Base-by-base conservation (phyloP, 1,140 invertebrate species). In the Caenorhabditis briggsae region DNA sequence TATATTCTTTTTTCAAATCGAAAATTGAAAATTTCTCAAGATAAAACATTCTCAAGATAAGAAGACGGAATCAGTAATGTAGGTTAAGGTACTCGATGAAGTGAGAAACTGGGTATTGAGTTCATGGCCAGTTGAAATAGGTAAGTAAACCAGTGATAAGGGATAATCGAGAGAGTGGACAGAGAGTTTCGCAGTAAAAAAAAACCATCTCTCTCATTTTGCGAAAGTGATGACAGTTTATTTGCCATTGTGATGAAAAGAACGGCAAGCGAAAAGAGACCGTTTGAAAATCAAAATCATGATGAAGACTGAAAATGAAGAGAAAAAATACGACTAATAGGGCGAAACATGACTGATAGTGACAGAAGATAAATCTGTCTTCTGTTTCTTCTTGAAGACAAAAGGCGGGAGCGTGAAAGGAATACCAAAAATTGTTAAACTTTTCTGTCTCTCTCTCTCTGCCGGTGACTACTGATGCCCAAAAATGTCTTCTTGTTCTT, bases 371-470 rank as follows among this genome's bases (percentile, higher is more conserved):
- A 14, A 78, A 11, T 33, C 33, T 33, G 23, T n/a, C 23, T 50
- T 46, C n/a, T n/a, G n/a, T 78, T 8, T 78, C 20, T 50, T 78
- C 20, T 50, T 78, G 11, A 78, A 78, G n/a, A 50, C 33, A n/a
- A 78, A 18, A 50, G 46, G 46, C 7, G 46, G 70, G 70, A 12
- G 43, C 33, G 64, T 70, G 16, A 46, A 70, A 33, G 25, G 18
- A n/a, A 74, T 5, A 16, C 12, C 18, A 43, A 78, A 78, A 78
- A 78, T 78, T 78, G 70, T 78, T 78, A 78, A 78, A 78, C 70
- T 78, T 46, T 46, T 70, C 43, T 70, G 12, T 70, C 64, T 18
- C 33, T 59, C 56, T 33, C 33, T 33, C 33, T 33, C n/a, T 20
- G 7, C 56, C 23, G 59, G 59, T 70, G 64, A 70, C 64, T 33